Evolutionary conservation across 1,140 invertebrate species (phyloP), one percentile per base, ranked within the genome.

Genomic region (Stegodyphus dumicola): DNA sequence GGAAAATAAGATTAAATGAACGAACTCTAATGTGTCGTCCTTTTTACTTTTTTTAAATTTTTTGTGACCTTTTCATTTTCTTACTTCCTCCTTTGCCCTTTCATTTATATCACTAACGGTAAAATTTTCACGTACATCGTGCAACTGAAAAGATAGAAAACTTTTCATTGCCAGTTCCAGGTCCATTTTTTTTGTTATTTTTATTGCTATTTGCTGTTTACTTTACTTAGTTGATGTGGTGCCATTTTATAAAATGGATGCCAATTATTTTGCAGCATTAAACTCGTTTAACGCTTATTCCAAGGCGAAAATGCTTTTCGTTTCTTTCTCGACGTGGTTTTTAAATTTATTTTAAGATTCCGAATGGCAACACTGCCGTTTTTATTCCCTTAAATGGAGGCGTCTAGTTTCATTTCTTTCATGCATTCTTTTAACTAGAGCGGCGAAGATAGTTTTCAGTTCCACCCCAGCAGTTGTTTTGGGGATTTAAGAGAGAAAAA

Each of bases 201-300:
- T 0, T n/a, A 17, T 17, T 53, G 52, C 10, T 6, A 52, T 17
- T 7, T 53, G 7, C 48, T 53, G 6, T 74, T 18, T 17, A 54
- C n/a, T 74, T 74, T 74, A 18, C 15, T 6, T 9, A 17, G n/a
- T 17, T 17, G 51, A 54, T n/a, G 60, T 10, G n/a, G 11, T 10
- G 13, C 71, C 10, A 10, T 74, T 74, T n/a, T 54, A 4, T 74
- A 15, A 17, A 74, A 74, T 74, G 11, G 15, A 15, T 54, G 17
- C 54, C n/a, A 74, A 74, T 74, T 74, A 74, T 74, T 74, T n/a
- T 54, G 71, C n/a, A 6, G 52, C n/a, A 74, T 74, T 74, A 74
- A 74, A 74, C 49, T 74, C 51, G 71, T 74, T 74, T 17, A 74
- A 74, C 17, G 7, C n/a, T 11, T 52, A 15, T 60, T 33, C 17